Evolutionary conservation across 2,113 vertebrate species (phyloP).

Genomic region (Onychostruthus taczanowskii): DNA sequence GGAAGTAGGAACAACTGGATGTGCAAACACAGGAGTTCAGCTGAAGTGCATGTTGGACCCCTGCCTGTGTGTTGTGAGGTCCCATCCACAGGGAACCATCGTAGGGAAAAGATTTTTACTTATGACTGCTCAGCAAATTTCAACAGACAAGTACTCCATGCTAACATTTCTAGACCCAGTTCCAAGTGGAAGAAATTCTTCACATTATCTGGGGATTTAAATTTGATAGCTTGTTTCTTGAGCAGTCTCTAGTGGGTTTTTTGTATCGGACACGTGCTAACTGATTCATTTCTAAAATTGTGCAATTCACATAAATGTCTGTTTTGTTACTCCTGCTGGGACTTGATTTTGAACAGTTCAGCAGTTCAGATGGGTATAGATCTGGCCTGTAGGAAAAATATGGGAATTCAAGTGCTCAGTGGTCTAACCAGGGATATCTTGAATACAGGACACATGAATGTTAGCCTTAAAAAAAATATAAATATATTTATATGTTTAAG

Average conservation of each 20-base stretch:
- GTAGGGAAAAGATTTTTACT: not conserved
- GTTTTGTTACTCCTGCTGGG: not conserved
- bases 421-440: not conserved
- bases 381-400: not conserved
- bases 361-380: not conserved
- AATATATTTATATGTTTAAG: not conserved
- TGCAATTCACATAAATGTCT: not conserved
- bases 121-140: not conserved
- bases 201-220: not conserved
- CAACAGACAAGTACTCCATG: not conserved
- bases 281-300: not conserved
- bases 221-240: not conserved
- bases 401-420: not conserved
- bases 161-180: not conserved
- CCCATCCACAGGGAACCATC: not conserved
- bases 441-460: not conserved
- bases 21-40: not conserved
- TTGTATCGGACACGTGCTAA: not conserved
- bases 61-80: not conserved
- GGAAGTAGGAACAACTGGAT: not conserved
- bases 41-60: not conserved
- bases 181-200: not conserved
- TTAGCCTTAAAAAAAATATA: not conserved
- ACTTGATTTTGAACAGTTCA: not conserved
- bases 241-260: not conserved